Percentiles rank a stretch among this genome's conserved stretches.
Evolutionary conservation across 2,888 invertebrate species (phyloP).

Genomic region (Idaea dimidiata): DNA sequence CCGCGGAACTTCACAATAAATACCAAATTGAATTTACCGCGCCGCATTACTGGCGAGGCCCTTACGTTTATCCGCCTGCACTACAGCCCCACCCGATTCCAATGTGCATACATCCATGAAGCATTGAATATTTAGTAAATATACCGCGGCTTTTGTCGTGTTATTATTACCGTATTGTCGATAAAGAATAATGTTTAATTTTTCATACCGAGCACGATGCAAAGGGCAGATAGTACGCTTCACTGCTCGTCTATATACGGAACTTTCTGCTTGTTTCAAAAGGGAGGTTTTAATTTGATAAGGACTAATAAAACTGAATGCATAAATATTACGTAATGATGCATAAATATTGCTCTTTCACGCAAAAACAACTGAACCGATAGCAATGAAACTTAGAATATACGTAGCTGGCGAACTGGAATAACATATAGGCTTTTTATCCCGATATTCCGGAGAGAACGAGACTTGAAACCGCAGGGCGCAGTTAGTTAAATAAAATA

Average conservation of each 20-base stretch:
- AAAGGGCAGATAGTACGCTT: slow-evolving; percentile 35
- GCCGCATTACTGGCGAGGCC: no score
- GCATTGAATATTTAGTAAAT: slow-evolving; percentile 61
- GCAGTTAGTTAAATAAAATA: no score
- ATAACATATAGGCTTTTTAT: no score
- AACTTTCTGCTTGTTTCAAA: background rate
- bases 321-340: no score
- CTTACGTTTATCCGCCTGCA: slow-evolving; percentile 38
- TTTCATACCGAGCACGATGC: slow-evolving; percentile 46
- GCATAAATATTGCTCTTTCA: no score
- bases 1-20: no score
- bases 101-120: slow-evolving; percentile 44
- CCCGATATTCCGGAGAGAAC: no score
- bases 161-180: slow-evolving; percentile 48
- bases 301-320: background rate
- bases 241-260: slow-evolving; percentile 7
- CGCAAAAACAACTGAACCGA: no score
- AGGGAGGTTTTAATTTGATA: background rate
- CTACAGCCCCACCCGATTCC: slow-evolving; percentile 27
- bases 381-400: no score
- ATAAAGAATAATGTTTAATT: slow-evolving; percentile 52
- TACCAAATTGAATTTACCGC: no score
- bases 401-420: no score
- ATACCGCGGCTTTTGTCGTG: slow-evolving; percentile 42
- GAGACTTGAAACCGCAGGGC: no score